Percentiles rank a stretch among this genome's conserved stretches.
phyloP scores from a whole-genome alignment of 2,888 invertebrate species.

The Lobophora halterata region DNA sequence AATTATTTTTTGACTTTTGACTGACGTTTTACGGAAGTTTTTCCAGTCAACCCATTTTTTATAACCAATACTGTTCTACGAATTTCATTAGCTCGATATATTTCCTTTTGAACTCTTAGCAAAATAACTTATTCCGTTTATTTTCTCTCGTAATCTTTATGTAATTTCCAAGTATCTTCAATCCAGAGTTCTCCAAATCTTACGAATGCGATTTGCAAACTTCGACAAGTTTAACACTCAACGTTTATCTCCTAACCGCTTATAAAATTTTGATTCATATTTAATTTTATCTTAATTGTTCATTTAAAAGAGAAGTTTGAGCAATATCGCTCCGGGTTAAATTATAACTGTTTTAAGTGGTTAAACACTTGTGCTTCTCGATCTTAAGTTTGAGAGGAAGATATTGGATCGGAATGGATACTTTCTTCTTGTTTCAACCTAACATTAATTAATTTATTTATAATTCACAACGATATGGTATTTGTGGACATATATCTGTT shows the following conservation, averaged over 20 bases:
- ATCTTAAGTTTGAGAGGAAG: conserved; percentile 15
- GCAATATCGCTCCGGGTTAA: conserved; percentile 57
- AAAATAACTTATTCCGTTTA: conserved; percentile 16
- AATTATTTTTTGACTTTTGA: too few relatives aligned
- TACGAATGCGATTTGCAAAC: conserved; percentile 50
- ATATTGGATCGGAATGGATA: conserved; percentile 10
- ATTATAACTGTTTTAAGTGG: conserved; percentile 36
- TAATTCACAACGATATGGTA: too few relatives aligned
- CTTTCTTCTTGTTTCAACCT: too few relatives aligned
- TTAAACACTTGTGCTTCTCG: conserved; percentile 25
- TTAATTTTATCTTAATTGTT: conserved; percentile 76
- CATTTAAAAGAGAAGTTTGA: conserved; percentile 66
- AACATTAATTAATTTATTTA: too few relatives aligned
- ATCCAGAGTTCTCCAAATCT: conserved; percentile 34
- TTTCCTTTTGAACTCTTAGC: too few relatives aligned
- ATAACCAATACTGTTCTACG: too few relatives aligned
- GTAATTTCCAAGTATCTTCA: conserved; percentile 29
- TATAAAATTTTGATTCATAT: conserved; percentile 76
- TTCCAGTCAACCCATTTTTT: too few relatives aligned
- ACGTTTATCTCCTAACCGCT: conserved; percentile 73
- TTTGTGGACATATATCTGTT: too few relatives aligned
- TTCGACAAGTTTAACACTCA: conserved; percentile 70
- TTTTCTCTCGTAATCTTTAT: conserved; percentile 20
- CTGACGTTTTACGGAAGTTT: too few relatives aligned
- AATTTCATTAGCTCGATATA: too few relatives aligned